Base-by-base conservation (phyloP, 1,140 invertebrate genomes). In the Anastrepha ludens region DNA sequence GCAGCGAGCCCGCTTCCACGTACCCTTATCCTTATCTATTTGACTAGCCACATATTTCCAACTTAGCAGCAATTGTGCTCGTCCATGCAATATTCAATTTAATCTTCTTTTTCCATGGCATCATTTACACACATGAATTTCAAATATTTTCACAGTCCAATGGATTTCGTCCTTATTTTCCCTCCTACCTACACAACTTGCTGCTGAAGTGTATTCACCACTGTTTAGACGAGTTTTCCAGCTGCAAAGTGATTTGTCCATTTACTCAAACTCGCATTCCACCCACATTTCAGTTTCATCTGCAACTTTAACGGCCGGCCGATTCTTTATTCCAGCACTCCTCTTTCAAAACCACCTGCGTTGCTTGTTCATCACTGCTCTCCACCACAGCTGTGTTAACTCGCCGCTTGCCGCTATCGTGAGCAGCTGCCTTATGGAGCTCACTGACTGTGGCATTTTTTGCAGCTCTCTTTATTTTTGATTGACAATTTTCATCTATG, bases 101-200 rank as follows among this genome's bases (percentile, higher is more conserved):
- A 81, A 81, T 81, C 47, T 9, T 81, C 47, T n/a, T 29, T 55
- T 20, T 55, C 20, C 20, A 41, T 55, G 17, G 15, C 44, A 81
- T 44, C 74, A 55, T 55, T 81, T 20, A 81, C 67, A 44, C 70
- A 81, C 74, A 81, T 81, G 74, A 81, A 81, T 55, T 55, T 81
- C 47, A 81, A 81, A 81, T 81, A 81, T 81, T 81, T 81, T 81
- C 74, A 81, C 74, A 81, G 74, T 81, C 50, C 50, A 81, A 58
- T 81, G 74, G 13, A 58, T 81, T 58, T 81, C 5, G 47, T 9
- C 74, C 20, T 55, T 81, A 81, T 29, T 55, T 9, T 41, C 0
- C 2, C n/a, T 8, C n/a, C 17, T 44, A 44, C 41, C 74, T 47
- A 6, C 11, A 47, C 41, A 5, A 47, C 17, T 44, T n/a, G 41